Base-by-base conservation (phyloP, 2,113 vertebrate genomes). In the Dipodomys ordii region DNA sequence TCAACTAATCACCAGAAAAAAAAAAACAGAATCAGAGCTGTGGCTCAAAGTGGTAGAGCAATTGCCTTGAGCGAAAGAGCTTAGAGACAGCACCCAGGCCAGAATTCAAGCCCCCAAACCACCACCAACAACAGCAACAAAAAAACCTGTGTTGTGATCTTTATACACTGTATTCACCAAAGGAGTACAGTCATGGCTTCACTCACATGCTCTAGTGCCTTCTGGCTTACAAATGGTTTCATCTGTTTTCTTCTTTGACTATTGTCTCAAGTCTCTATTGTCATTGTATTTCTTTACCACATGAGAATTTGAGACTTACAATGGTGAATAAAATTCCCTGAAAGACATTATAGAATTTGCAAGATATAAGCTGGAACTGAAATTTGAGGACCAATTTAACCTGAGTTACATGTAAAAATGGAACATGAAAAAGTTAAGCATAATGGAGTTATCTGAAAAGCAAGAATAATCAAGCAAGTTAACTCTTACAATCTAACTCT, bases 331-430 rank as follows among this genome's bases (percentile, higher is more conserved):
- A 69, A 79, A 72, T 53, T 53, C 11, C 77, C 62, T 85, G 35
- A 77, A 28, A 62, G 8, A 82, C 2, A 67, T 83, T 39, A 87
- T 16, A 83, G 20, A 76, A 89, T 71, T 81, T 87, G 30, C 53
- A 84, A 95, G 28, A 10, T 80, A 6, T 90, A 18, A 87, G 23
- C 76, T 64, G 7, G 22, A 83, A 74, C 25, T 88, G 76, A 91
- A 53, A 8, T 18, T 20, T 1, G 4, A 82, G 53, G 44, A 67
- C 22, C 25, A 83, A 83, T 88, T 96, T 88, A 83, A 20, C 94
- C 80, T 93, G 39, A 81, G n/a, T 91, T 80, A 32, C 69, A 6
- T 81, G 68, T 53, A 83, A 72, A 92, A 93, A 77, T 9, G 83
- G 72, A 91, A 72, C 39, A 83, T 77, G 67, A 72, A 83, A 93